Conservation (phyloP, 1,140 invertebrate genomes). For the Pseudomyrmex cubaensis region DNA sequence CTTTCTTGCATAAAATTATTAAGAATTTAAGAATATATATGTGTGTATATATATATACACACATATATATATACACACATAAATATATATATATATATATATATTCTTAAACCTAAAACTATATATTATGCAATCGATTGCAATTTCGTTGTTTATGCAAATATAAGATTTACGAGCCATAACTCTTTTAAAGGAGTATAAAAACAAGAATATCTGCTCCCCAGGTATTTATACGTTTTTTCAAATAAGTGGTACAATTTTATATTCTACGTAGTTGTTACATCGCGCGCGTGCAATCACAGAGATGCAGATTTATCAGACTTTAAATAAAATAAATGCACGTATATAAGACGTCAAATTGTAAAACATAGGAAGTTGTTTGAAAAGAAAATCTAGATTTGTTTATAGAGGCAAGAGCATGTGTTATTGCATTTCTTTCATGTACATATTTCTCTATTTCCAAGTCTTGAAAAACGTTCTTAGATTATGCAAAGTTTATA, state of each 20-base stretch:
- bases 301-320: slow-evolving; percentile 23
- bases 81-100: neutral
- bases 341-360: slow-evolving; percentile 4
- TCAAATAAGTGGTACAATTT: slow-evolving; percentile 70
- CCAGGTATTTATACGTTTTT: slow-evolving; percentile 9
- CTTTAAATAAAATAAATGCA: slow-evolving; percentile 30
- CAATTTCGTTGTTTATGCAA: slow-evolving; percentile 61
- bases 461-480: neutral
- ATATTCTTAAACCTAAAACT: slow-evolving; percentile 32
- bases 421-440: neutral
- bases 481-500: neutral
- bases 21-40: no score
- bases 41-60: neutral
- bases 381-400: neutral
- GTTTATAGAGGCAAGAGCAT: slow-evolving; percentile 4
- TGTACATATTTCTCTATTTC: neutral
- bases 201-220: neutral
- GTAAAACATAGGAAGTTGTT: slow-evolving; percentile 5
- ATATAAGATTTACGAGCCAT: slow-evolving; percentile 55
- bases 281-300: neutral
- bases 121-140: slow-evolving; percentile 34
- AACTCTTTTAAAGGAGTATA: slow-evolving; percentile 19
- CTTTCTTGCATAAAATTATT: slow-evolving; percentile 12
- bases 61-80: slow-evolving; percentile 10
- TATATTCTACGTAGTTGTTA: slow-evolving; percentile 26